phyloP scores from a whole-genome alignment of 2,888 invertebrate genomes.

The Diarsia rubi region DNA sequence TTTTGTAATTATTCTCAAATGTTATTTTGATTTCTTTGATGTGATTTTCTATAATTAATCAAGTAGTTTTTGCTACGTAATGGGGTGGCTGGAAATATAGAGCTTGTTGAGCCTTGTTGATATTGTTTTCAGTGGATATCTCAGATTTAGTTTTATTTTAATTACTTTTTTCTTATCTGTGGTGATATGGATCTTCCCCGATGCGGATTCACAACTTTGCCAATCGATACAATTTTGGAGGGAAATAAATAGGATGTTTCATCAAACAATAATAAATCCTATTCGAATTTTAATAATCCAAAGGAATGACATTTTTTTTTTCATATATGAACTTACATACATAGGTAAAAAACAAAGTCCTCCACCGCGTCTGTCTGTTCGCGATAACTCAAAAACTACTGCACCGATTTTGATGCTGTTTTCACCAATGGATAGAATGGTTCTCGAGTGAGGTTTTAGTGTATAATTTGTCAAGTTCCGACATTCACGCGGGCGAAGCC shows the following conservation, averaged over 20 bases:
- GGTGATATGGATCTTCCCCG: constrained; percentile 8
- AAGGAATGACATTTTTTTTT: neutral
- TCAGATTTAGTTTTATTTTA: neutral
- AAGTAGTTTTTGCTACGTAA: neutral
- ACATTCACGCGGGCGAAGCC: too few species aligned
- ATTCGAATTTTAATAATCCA: neutral
- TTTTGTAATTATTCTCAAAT: neutral
- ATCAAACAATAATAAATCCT: neutral
- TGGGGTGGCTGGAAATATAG: neutral
- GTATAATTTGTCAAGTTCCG: too few species aligned
- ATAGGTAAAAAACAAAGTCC: too few species aligned
- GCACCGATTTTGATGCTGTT: too few species aligned
- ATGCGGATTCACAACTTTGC: neutral
- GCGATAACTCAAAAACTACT: too few species aligned
- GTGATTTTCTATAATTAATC: neutral
- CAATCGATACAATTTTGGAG: constrained; percentile 26
- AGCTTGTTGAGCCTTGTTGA: neutral
- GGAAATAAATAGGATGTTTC: constrained; percentile 15
- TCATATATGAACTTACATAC: too few species aligned
- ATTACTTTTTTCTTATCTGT: constrained; percentile 5
- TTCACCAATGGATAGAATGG: too few species aligned
- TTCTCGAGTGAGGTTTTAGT: too few species aligned
- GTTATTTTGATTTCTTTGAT: neutral
- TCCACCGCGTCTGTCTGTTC: too few species aligned
- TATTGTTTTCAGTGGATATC: neutral